These are phyloP conservation scores for Rhabdomys pumilio DNA, from an alignment of 2,797 vertebrate species.

Conservation along the genomic window DNA sequence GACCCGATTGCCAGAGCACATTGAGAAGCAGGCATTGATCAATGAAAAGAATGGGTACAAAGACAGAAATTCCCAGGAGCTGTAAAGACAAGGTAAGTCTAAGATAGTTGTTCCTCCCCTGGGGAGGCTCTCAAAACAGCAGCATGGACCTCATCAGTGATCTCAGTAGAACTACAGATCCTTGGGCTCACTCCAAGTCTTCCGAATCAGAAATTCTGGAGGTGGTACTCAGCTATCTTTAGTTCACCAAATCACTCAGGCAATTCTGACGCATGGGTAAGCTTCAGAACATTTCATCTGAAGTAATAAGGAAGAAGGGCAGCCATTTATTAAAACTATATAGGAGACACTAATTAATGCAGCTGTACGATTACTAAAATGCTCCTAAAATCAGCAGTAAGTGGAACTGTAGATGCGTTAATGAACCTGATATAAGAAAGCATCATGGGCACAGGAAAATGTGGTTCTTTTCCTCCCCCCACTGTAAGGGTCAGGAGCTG, in stretches of 20 bases:
- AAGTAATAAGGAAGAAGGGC: conserved; percentile 37
- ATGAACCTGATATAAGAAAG: neutral
- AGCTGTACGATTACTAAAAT: neutral
- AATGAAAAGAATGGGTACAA: conserved; percentile 6
- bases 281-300: conserved; percentile 26
- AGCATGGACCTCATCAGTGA: neutral
- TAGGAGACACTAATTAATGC: conserved; percentile 12
- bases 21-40: neutral
- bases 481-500: neutral
- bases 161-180: conserved; percentile 10
- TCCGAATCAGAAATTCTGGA: conserved; percentile 47
- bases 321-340: conserved; percentile 13
- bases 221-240: conserved; percentile 35
- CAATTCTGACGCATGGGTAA: conserved; percentile 35
- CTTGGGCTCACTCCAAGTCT: conserved; percentile 42
- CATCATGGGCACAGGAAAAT: neutral
- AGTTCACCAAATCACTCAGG: conserved; percentile 45
- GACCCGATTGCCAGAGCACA: neutral
- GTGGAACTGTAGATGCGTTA: neutral
- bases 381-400: conserved; percentile 42
- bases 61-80: conserved; percentile 22
- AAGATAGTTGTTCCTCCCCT: neutral
- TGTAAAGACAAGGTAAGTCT: conserved; percentile 2
- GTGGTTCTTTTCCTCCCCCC: neutral
- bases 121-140: neutral